phyloP scores from a whole-genome alignment of 2,113 vertebrate genomes.

The Antennarius striatus region DNA sequence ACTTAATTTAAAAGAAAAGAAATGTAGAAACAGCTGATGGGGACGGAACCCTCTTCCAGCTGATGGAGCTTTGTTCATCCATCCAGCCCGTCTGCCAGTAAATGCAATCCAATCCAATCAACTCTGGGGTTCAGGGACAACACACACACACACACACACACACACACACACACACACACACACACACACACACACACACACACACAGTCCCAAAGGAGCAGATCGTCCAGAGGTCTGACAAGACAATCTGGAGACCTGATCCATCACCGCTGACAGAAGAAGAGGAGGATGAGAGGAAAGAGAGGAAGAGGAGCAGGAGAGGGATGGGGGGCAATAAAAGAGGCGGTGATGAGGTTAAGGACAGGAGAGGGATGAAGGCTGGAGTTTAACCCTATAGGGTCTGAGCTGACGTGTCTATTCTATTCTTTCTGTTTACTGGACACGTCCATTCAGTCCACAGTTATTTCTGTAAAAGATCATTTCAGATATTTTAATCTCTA shows the following conservation, averaged over 20 bases:
- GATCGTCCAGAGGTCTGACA: conserved; percentile 56
- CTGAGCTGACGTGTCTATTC: no score
- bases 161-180: conserved; percentile 5
- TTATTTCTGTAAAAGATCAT: no score
- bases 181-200: not conserved
- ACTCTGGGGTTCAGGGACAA: conserved; percentile 9
- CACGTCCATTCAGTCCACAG: no score
- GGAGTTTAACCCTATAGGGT: no score
- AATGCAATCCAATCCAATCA: conserved; percentile 52
- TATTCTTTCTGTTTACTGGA: no score
- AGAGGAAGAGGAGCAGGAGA: not conserved
- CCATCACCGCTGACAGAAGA: conserved; percentile 44
- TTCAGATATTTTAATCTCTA: no score
- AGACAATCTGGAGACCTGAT: conserved; percentile 51
- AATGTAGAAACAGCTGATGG: no score
- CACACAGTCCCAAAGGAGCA: conserved; percentile 30
- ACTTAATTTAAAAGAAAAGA: no score
- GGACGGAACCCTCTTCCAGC: no score
- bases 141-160: conserved; percentile 28
- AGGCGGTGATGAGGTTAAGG: not conserved
- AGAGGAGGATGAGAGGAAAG: not conserved
- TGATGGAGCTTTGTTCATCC: conserved; percentile 40
- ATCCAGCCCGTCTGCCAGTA: conserved; percentile 39
- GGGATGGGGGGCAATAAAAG: not conserved
- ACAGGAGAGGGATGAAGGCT: not conserved